A percentile compares a stretch with the other conserved stretches of the same genome.
These are phyloP conservation scores for Zhengitettix transpicula DNA, from an alignment of 2,888 invertebrate genomes.

Conservation along the genomic window DNA sequence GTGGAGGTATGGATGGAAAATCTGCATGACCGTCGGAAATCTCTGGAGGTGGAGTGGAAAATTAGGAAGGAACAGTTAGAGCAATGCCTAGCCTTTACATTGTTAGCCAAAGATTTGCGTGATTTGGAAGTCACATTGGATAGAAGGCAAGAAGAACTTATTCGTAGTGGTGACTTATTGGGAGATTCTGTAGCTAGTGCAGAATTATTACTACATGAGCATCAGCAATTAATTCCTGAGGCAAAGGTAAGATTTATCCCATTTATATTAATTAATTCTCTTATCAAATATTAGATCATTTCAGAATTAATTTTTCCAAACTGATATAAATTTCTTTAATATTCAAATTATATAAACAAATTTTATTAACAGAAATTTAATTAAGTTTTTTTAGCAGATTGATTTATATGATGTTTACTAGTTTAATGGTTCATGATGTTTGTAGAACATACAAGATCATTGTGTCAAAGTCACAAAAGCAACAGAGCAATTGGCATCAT, in stretches of 20 bases:
- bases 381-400: no score
- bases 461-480: constrained; percentile 59
- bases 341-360: no score
- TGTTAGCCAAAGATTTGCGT: constrained; percentile 53
- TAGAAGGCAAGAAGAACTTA: constrained; percentile 34
- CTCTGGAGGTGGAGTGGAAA: constrained; percentile 50
- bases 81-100: constrained; percentile 56
- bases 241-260: constrained; percentile 34
- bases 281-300: no score
- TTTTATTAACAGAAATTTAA: no score
- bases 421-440: not conserved
- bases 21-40: constrained; percentile 55
- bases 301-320: no score
- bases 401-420: no score
- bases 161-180: constrained; percentile 37
- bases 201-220: constrained; percentile 47
- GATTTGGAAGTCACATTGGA: constrained; percentile 42
- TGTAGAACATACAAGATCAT: constrained; percentile 49
- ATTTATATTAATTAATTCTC: no score
- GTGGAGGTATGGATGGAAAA: constrained; percentile 60
- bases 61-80: constrained; percentile 57
- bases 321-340: no score
- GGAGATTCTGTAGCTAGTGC: constrained; percentile 58
- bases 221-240: constrained; percentile 49
- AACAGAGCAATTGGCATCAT: constrained; percentile 54